Evolutionary conservation across 2,797 vertebrate genomes (phyloP), one percentile per base, ranked within the genome.

Genomic region (Telmatherina bonti): DNA sequence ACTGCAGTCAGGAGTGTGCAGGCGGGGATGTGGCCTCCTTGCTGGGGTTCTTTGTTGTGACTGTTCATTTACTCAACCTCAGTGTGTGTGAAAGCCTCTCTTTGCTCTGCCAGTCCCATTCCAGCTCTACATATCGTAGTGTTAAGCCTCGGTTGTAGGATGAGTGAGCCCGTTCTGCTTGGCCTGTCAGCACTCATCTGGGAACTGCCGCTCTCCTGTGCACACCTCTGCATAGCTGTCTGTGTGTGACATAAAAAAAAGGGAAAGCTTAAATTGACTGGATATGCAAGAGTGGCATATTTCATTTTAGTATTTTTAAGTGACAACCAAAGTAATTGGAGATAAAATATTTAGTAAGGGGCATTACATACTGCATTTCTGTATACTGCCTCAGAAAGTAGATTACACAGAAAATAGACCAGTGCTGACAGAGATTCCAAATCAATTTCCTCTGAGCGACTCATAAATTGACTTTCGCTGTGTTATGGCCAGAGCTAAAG

Each of bases 31-130:
- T 66, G 72, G 82, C 72, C 67, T 76, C 72, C 29, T 82, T 81
- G 86, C 74, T 29, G 54, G 78, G 67, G 78, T 85, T 64, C 76
- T 86, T 82, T 75, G 53, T 79, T 82, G 79, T 84, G 72, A 79
- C 79, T 88, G 79, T 85, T 84, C 86, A 88, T 89, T 90, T 88
- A 83, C 85, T 88, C 68, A 62, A 76, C 68, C 63, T 52, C 67
- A 76, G 70, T 2, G 20, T 83, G 77, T 87, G 82, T 90, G 88
- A 92, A 83, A 85, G 82, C 82, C 84, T 80, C 77, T 89, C 58
- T 65, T 61, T 64, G 86, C 88, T 87, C 84, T 15, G 64, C 66
- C 83, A 55, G 70, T 81, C 76, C 79, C 77, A 59, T 74, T 87
- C 59, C 65, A 58, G 71, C 73, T 81, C 64, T 43, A 75, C 82